Base-by-base conservation (phyloP, 2,797 vertebrate genomes). In the Antennarius maculatus region DNA sequence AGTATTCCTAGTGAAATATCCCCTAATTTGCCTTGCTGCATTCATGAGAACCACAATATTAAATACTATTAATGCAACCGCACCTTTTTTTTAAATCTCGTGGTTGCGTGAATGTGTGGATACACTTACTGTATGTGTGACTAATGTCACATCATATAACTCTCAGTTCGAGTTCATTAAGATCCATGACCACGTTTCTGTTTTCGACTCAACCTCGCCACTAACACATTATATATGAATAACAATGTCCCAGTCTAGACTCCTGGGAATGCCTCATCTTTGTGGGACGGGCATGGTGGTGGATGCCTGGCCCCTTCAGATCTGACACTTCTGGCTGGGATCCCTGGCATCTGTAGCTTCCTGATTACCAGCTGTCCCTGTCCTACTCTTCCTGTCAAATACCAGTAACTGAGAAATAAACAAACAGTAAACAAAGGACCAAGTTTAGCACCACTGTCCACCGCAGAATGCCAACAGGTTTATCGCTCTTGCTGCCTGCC, bases 371-470 rank as follows among this genome's bases (percentile, higher is more conserved):
- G 90, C 87, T 90, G 85, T 86, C 85, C 69, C 58, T 73, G 60
- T 54, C 70, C 66, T 53, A 23, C 64, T 82, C 76, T 54, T 71
- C 54, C 74, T 67, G 76, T 86, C 82, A 82, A 74, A 80, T 83
- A 88, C 82, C 80, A 66, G 90, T 88, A 83, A 89, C 89, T 79
- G 71, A 82, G 87, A 84, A 86, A 80, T 84, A 87, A 91, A 90
- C 88, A 90, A 88, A 84, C 80, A 79, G 84, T 87, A 87, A 91
- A 90, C 88, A 89, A 88, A 85, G 66, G 67, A 71, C 85, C 83
- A 69, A 81, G 86, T 88, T 88, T 91, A 88, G 87, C 85, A 77
- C 69, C 64, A 15, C 7, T 16, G 23, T 43, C 60, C 28, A 16
- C 71, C 68, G 43, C 79, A 75, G 79, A 75, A 66, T 68, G 82